Base-by-base conservation (phyloP, 2,888 invertebrate species). In the Protonemura montana region DNA sequence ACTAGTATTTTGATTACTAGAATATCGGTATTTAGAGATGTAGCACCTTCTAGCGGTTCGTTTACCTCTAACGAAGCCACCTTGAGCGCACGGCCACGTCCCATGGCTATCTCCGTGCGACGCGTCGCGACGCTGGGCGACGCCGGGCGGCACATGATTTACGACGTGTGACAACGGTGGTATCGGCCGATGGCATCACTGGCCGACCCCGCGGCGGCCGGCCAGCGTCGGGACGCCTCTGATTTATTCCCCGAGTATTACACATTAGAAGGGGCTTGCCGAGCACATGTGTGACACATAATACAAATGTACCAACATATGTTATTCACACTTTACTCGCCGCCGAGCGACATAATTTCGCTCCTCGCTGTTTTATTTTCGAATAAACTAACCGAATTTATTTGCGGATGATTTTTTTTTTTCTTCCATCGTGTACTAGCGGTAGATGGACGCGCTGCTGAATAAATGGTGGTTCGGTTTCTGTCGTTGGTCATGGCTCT, bases 111-210 rank as follows among this genome's bases (percentile, higher is more conserved):
- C 28, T 80, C 13, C 13, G 26, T 16, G 27, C 27, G 28, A 7
- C 80, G 27, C 80, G 28, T 27, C 80, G 27, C 80, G 26, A 27
- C 27, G 80, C 27, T 25, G 5, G 3, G 76, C 26, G n/a, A 21
- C n/a, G 27, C 26, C 42, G 42, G 26, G 29, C 30, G 82, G 41
- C 82, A 26, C 41, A 26, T 84, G 84, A 84, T 59, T 84, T 84
- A 59, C 25, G 59, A 59, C 76, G 84, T 84, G 84, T 76, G 27
- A 84, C 76, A 35, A 84, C 26, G 42, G n/a, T 7, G 84, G 59
- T 84, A 84, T 84, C 84, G 42, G 84, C 59, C 84, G 59, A 27
- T 84, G 59, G 26, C 84, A 29, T 84, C 84, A 81, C 81, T 26
- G 27, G 5, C 80, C 80, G 35, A 35, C 35, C 35, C 35, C n/a